A percentile compares a stretch with the other conserved stretches of the same genome.
These are phyloP conservation scores for Paradoxurus hermaphroditus DNA, from an alignment of 2,113 vertebrate species.

Conservation along the genomic window DNA sequence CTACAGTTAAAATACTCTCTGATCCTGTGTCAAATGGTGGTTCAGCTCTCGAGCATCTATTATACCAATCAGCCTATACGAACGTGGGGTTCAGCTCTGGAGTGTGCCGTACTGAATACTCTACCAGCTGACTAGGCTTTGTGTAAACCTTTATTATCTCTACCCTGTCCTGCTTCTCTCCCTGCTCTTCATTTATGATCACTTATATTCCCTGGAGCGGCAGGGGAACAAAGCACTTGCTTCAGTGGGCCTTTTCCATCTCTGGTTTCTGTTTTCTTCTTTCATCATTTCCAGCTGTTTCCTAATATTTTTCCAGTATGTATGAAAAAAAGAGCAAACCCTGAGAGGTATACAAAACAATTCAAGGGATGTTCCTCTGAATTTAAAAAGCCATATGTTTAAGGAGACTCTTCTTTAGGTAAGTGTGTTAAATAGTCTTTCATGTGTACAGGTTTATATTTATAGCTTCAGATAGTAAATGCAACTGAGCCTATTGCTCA, in stretches of 20 bases:
- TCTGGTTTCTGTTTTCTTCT: slow-evolving; percentile 12
- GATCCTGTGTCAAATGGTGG: background rate
- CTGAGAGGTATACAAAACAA: slow-evolving; percentile 1
- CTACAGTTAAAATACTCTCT: background rate
- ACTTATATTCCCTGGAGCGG: background rate
- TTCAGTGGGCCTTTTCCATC: background rate
- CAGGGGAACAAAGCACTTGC: background rate
- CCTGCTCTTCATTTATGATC: background rate
- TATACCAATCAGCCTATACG: background rate
- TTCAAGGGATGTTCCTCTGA: slow-evolving; percentile 17
- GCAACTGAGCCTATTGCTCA: background rate
- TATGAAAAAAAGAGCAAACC: slow-evolving; percentile 25
- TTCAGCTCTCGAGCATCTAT: background rate
- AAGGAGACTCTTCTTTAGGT: background rate
- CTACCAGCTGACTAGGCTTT: background rate
- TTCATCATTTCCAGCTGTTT: slow-evolving; percentile 26
- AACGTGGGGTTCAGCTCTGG: background rate
- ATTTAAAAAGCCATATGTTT: slow-evolving; percentile 22
- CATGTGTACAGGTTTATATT: background rate
- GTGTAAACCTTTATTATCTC: background rate
- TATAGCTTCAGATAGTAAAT: background rate
- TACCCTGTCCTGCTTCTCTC: background rate
- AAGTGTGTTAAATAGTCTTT: slow-evolving; percentile 1
- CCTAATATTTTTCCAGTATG: slow-evolving; percentile 4
- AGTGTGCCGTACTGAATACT: background rate